Evolutionary conservation across 2,113 vertebrate species (phyloP), one percentile per base, ranked within the genome.

Genomic region (Spizaetus ornatus): DNA sequence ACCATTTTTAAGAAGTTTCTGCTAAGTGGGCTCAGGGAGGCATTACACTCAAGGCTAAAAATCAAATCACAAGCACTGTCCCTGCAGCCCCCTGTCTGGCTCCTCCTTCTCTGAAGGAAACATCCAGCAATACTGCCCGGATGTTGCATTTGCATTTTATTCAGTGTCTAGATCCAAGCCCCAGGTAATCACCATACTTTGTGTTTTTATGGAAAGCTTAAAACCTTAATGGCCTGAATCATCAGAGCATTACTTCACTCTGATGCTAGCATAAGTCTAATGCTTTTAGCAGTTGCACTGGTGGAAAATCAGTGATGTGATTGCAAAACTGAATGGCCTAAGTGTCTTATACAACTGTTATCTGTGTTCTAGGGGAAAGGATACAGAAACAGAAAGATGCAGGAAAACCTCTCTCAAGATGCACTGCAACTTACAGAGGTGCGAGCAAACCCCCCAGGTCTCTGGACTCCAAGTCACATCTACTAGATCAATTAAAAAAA

Each of bases 171-270:
- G 70, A 95, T 81, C 74, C 77, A 95, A 97, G 73, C 52, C 78
- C 45, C 79, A 81, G 61, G 97, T 97, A 97, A 97, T 97, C 95
- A 90, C 63, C 63, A 77, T 92, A 90, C 85, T 98, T 91, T 67
- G 74, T 62, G 76, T 89, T 88, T 97, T 93, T 56, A 94, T 45
- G 22, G 71, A 96, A 94, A 86, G 88, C 93, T 93, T 93, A 96
- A 97, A 98, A 95, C 91, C 67, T 66, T 91, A 96, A 96, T 96
- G 95, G 91, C 48, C 85, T 95, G 90, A 96, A 96, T 91, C 96
- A 97, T 88, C 95, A 89, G 73, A 96, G 83, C 83, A 89, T 91
- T 95, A 93, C 88, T 91, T 88, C 65, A 89, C 55, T 86, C 88
- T 93, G 79, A 96, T 89, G 88, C 77, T 38, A 73, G 55, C 9